A percentile compares a stretch with the other conserved stretches of the same genome.
Conservation (phyloP, 37 sponge, comb jelly and placozoan species). For the Chondrilla cf. caribensis region DNA sequence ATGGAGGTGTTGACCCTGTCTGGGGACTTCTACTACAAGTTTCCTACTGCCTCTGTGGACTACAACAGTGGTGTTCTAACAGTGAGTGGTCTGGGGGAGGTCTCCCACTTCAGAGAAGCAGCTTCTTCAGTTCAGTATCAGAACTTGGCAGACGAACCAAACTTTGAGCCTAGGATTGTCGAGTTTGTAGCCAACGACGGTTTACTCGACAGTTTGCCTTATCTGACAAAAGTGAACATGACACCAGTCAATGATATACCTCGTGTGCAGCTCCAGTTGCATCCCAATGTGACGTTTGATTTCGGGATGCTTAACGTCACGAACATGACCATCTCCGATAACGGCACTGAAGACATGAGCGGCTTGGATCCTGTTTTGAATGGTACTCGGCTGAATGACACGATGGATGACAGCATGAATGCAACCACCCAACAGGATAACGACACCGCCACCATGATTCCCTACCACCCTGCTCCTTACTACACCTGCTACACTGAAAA, state of each 20-base stretch:
- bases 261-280: constrained; percentile 26
- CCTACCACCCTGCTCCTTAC: constrained; percentile 3
- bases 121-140: constrained; percentile 51
- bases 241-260: constrained; percentile 78
- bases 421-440: not conserved
- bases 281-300: constrained; percentile 3
- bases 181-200: constrained; percentile 76
- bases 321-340: not conserved
- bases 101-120: constrained; percentile 33
- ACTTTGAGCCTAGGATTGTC: constrained; percentile 39
- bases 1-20: constrained; percentile 32
- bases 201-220: constrained; percentile 29
- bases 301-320: not conserved
- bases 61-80: constrained; percentile 19
- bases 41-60: not conserved
- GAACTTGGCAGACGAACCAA: constrained; percentile 68
- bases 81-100: constrained; percentile 32
- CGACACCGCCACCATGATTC: not conserved
- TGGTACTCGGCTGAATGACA: not conserved
- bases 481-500: constrained; percentile 46
- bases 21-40: constrained; percentile 17
- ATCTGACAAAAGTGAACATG: constrained; percentile 51
- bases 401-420: not conserved
- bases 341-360: not conserved
- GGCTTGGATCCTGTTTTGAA: not conserved